Percentiles rank a stretch among this genome's conserved stretches.
Evolutionary conservation across 1,140 invertebrate genomes (phyloP).

Genomic region (Pseudomyrmex concolor): DNA sequence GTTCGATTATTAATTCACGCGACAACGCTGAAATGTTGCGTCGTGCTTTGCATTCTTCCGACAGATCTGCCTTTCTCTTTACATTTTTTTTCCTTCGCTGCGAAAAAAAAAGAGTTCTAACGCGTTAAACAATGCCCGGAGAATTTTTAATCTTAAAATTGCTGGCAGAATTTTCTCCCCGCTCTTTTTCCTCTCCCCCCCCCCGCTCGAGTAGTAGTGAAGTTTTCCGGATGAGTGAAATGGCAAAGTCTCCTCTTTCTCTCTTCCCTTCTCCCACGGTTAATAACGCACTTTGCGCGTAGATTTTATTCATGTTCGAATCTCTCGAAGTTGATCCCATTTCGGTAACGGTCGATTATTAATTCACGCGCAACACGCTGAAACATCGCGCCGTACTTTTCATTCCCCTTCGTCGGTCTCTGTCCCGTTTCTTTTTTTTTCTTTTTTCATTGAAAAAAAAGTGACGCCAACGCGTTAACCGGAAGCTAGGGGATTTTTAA

Average conservation of each 20-base stretch:
- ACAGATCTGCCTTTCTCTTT: neutral
- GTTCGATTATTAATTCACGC: slow-evolving; percentile 39
- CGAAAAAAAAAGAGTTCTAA: too few species aligned
- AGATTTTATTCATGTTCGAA: neutral
- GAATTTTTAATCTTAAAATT: too few species aligned
- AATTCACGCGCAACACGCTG: slow-evolving; percentile 2
- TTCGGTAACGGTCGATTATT: slow-evolving; percentile 39
- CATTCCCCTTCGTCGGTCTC: neutral
- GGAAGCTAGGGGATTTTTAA: slow-evolving; percentile 42
- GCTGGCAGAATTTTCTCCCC: too few species aligned
- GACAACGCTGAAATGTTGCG: neutral
- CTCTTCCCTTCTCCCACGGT: neutral
- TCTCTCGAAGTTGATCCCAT: neutral
- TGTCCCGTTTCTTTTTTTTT: neutral
- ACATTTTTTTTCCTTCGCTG: neutral
- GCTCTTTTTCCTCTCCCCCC: too few species aligned
- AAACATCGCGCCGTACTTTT: slow-evolving; percentile 8
- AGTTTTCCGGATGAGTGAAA: neutral
- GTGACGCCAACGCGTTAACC: slow-evolving; percentile 6
- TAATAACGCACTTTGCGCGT: neutral
- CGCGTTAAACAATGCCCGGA: too few species aligned
- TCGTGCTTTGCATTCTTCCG: slow-evolving; percentile 5
- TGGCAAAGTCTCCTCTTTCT: too few species aligned
- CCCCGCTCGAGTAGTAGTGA: neutral
- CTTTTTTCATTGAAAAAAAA: neutral